phyloP scores from a whole-genome alignment of 2,888 invertebrate species.

The Xestia rhomboidea region DNA sequence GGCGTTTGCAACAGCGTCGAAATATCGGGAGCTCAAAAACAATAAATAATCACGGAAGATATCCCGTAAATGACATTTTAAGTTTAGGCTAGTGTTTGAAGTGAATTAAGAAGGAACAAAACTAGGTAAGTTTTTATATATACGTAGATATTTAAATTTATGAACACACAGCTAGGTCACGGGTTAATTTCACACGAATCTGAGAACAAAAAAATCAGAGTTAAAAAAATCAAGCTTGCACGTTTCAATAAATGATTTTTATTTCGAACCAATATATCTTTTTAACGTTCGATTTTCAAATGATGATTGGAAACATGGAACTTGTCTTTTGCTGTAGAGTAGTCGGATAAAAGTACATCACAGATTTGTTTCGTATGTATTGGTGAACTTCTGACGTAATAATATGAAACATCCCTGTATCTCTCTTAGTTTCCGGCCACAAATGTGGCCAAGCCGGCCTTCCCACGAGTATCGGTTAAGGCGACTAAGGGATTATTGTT shows the following conservation, averaged over 20 bases:
- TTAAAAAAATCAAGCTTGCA: background rate
- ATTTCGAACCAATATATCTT: background rate
- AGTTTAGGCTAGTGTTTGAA: no score
- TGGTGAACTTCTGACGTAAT: background rate
- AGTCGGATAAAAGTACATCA: background rate
- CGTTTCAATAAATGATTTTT: background rate
- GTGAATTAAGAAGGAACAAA: background rate
- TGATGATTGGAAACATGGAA: background rate
- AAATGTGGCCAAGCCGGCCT: constrained; percentile 17
- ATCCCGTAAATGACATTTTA: no score
- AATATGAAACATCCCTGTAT: constrained; percentile 24
- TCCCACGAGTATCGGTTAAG: constrained; percentile 55
- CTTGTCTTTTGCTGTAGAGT: background rate
- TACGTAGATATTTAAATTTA: background rate
- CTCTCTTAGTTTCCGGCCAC: constrained; percentile 24
- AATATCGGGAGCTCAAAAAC: no score
- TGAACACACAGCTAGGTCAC: background rate
- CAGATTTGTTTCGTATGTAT: background rate
- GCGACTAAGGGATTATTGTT: constrained; percentile 45
- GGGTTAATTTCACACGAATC: background rate
- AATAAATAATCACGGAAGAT: no score
- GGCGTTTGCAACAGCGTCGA: no score
- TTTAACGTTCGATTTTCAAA: background rate
- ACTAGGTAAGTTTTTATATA: background rate
- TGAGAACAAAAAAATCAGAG: background rate